Evolutionary conservation across 2,113 vertebrate genomes (phyloP), one percentile per base, ranked within the genome.

Genomic region (Aegithalos caudatus): DNA sequence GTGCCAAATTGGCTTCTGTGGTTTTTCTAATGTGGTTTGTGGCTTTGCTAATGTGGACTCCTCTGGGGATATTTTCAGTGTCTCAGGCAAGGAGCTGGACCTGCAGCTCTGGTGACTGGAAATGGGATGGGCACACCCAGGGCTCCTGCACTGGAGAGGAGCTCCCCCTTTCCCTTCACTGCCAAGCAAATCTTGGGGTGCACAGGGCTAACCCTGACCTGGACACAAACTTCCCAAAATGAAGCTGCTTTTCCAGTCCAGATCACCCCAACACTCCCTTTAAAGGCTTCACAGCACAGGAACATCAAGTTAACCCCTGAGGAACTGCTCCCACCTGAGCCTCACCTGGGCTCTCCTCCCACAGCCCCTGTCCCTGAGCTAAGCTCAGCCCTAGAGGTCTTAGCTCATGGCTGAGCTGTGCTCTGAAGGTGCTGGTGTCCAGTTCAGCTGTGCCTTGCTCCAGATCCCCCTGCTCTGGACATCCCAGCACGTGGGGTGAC

Each of bases 21-120:
- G 93, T 61, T 97, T 60, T 90, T 93, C 86, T 94, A 78, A 90
- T 94, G 96, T 78, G 95, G 95, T 96, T 95, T 96, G 96, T 94
- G 96, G 96, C 86, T 96, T 92, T 88, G 92, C 92, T 96, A 88
- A 97, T 88, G 90, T 38, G 88, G 92, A 38, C 72, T 95, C 94
- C 93, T 90, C 37, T 62, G 96, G 90, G 96, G 81, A 95, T 67
- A 53, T 64, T 88, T 67, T 53, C 95, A 90, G 72, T 67, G 53
- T 72, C 74, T 94, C 72, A 48, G 44, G 88, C 85, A 95, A 90
- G 58, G 86, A 94, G 78, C 20, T 23, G 95, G 92, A 66, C 42
- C 78, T 85, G 78, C 74, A 92, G 12, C 76, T 86, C 88, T 11
- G 37, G 64, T 27, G 79, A 56, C 6, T 78, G 92, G 16, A 61